Conservation (phyloP, 1,140 invertebrate genomes). For the Zaprionus camerounensis region DNA sequence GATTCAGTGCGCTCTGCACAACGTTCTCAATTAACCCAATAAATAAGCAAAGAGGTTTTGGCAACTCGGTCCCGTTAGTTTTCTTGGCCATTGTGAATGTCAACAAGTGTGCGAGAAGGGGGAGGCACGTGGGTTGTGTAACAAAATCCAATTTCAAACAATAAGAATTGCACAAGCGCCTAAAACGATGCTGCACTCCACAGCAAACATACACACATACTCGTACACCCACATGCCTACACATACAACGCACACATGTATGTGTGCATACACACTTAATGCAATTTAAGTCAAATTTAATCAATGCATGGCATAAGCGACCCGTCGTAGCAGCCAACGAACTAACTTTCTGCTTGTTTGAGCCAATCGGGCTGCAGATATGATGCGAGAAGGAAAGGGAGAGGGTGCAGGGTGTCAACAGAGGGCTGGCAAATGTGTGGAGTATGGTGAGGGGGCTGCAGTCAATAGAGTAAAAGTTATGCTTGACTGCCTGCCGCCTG, state of each 20-base stretch:
- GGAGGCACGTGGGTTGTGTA: constrained; percentile 22
- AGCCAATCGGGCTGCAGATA: constrained; percentile 67
- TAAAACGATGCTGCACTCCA: constrained; percentile 51
- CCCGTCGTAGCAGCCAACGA: constrained; percentile 35
- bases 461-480: constrained; percentile 80
- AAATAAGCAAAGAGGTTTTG: constrained; percentile 52
- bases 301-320: constrained; percentile 72
- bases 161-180: constrained; percentile 58
- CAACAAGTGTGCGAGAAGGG: constrained; percentile 59
- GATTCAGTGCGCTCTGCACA: constrained; percentile 17
- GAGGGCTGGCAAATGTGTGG: background rate
- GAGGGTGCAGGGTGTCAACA: background rate
- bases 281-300: constrained; percentile 81
- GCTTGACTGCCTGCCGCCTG: constrained; percentile 58
- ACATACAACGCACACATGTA: constrained; percentile 9
- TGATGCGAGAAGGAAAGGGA: background rate
- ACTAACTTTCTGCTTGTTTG: constrained; percentile 65
- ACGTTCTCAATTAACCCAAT: constrained; percentile 65
- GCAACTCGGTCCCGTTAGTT: constrained; percentile 36
- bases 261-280: constrained; percentile 51
- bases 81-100: constrained; percentile 50
- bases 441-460: background rate
- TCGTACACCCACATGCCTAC: too few relatives aligned
- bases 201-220: background rate
- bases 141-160: constrained; percentile 69